Base-by-base conservation (phyloP, 2,888 invertebrate genomes). In the Eristalis tenax region DNA sequence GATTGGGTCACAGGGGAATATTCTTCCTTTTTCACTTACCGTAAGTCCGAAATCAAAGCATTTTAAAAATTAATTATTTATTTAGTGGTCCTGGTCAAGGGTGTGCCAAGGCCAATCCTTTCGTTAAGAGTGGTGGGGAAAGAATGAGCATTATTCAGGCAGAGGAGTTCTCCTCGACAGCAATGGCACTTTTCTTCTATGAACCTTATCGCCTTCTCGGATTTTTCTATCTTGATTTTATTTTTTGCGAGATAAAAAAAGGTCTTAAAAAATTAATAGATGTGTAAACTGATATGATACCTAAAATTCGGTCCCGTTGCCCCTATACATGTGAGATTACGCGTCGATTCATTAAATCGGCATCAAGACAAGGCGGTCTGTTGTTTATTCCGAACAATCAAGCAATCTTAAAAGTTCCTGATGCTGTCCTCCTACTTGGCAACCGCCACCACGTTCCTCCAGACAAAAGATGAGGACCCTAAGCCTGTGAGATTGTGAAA, bases 341-440 rank as follows among this genome's bases (percentile, higher is more conserved):
- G 83, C 87, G 88, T 84, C 83, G 57, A 83, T 84, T 84, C 80
- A 88, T 84, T 88, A 88, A 88, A 88, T 84, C 88, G 88, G 84
- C 88, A 88, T 81, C 43, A 88, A 88, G 84, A 84, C 88, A 88
- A 88, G 88, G 88, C 88, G 88, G 84, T 88, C 80, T 88, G 88
- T 88, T 88, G 88, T 88, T 88, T 74, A 76, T 88, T 88, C 75
- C 88, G 38, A 84, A 88, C 88, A 88, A 88, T 88, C 88, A 69
- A 88, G 77, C 88, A 88, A 88, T 88, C 77, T 88, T 43, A 69
- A 83, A 88, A 88, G 84, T 88, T 81, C 77, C 65, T 84, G 5
- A 77, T 65, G 88, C 74, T 81, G 80, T 88, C 88, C 84, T 88
- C 88, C 88, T 88, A 74, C 88, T 69, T 73, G 38, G 71, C 56